phyloP scores from a whole-genome alignment of 2,113 vertebrate species.

The Camelus bactrianus region DNA sequence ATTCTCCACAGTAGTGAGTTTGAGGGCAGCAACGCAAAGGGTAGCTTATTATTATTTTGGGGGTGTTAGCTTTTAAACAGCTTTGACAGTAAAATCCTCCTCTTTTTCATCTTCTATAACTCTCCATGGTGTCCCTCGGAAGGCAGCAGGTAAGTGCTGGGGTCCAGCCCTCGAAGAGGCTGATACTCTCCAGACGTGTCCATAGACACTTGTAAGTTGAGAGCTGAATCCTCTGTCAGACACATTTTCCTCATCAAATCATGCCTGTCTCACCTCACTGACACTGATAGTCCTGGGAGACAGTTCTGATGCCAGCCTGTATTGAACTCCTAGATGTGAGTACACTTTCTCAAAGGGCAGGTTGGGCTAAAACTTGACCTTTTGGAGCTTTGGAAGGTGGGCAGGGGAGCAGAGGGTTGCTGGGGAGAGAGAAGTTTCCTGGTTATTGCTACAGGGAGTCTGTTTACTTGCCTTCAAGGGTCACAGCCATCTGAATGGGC shows the following conservation, averaged over 20 bases:
- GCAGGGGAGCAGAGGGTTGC: slow-evolving; percentile 45
- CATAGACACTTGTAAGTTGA: slow-evolving; percentile 31
- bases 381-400: slow-evolving; percentile 51
- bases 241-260: slow-evolving; percentile 65
- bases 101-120: neutral
- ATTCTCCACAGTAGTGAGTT: neutral
- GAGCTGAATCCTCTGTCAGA: slow-evolving; percentile 8
- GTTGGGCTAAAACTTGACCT: slow-evolving; percentile 77
- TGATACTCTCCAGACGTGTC: slow-evolving; percentile 54
- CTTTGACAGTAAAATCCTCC: neutral
- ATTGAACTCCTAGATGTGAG: slow-evolving; percentile 61
- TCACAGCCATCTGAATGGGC: slow-evolving; percentile 65
- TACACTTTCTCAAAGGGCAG: slow-evolving; percentile 63
- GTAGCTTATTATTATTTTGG: neutral
- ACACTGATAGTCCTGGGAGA: slow-evolving; percentile 78
- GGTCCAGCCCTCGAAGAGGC: neutral
- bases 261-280: slow-evolving; percentile 13
- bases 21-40: neutral
- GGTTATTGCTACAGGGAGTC: slow-evolving; percentile 74
- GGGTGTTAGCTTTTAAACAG: neutral
- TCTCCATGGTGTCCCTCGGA: neutral
- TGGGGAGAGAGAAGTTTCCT: slow-evolving; percentile 57
- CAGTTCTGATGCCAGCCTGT: slow-evolving; percentile 52
- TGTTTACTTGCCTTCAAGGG: slow-evolving; percentile 81
- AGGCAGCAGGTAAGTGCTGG: slow-evolving; percentile 23